Conservation (phyloP, 2,113 vertebrate species). For the Arothron firmamentum region DNA sequence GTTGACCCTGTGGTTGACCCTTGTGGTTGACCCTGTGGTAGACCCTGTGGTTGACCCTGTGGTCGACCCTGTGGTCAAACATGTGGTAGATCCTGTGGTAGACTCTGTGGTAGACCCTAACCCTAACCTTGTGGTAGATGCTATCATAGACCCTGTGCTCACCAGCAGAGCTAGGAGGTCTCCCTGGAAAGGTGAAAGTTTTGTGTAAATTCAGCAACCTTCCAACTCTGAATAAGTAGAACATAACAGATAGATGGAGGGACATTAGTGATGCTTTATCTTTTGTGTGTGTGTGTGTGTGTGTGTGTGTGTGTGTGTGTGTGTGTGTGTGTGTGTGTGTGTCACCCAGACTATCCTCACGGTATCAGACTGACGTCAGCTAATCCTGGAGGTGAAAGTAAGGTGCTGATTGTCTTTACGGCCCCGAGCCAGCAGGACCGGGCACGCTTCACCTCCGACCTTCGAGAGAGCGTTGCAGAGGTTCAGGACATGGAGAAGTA, state of each 20-base stretch:
- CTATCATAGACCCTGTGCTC: no score
- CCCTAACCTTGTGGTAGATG: no score
- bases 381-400: constrained; percentile 85
- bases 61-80: no score
- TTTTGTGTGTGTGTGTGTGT: constrained; percentile 2
- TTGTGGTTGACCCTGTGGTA: no score
- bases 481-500: constrained; percentile 96
- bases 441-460: constrained; percentile 85
- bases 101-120: no score
- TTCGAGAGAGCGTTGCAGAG: constrained; percentile 88
- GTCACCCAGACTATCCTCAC: constrained; percentile 83
- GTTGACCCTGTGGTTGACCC: no score
- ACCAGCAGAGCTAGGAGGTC: no score
- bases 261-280: constrained; percentile 34
- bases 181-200: background rate
- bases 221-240: constrained; percentile 4
- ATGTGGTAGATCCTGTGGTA: no score
- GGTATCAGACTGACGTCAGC: constrained; percentile 87
- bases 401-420: constrained; percentile 87
- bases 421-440: constrained; percentile 91
- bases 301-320: constrained; percentile 2
- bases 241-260: constrained; percentile 36
- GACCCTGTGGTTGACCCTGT: no score
- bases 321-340: constrained; percentile 6
- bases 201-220: background rate